A percentile compares a stretch with the other conserved stretches of the same genome.
Evolutionary conservation across 2,888 invertebrate species (phyloP).

Genomic region (Drosophila engyochracea): DNA sequence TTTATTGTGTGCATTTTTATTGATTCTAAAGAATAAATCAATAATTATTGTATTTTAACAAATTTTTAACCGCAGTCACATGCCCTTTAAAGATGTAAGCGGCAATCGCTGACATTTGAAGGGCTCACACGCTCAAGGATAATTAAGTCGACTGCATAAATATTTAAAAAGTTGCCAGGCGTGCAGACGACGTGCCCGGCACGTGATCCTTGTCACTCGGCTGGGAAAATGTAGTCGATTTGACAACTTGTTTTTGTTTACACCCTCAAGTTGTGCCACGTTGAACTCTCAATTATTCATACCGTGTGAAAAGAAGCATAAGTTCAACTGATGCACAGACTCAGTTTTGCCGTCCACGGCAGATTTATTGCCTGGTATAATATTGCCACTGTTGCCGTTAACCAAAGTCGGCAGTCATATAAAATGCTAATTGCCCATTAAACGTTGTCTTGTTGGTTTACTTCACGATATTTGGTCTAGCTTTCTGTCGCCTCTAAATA

Average conservation of each 20-base stretch:
- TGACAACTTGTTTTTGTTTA: slow-evolving; percentile 53
- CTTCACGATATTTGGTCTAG: neutral
- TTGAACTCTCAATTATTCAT: slow-evolving; percentile 46
- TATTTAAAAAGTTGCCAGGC: slow-evolving; percentile 60
- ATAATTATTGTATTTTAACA: neutral
- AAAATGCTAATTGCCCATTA: slow-evolving; percentile 52
- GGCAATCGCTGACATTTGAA: slow-evolving; percentile 33
- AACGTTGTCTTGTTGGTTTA: slow-evolving; percentile 19
- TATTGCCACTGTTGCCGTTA: slow-evolving; percentile 7
- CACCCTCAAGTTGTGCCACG: slow-evolving; percentile 25
- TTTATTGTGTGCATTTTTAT: neutral
- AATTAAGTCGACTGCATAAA: slow-evolving; percentile 55
- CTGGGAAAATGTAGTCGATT: slow-evolving; percentile 48
- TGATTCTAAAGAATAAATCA: neutral
- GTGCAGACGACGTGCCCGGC: slow-evolving; percentile 20
- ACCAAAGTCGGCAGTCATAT: neutral
- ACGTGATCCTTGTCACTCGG: slow-evolving; percentile 27
- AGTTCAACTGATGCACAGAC: slow-evolving; percentile 17
- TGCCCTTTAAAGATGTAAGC: neutral
- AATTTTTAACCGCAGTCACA: neutral
- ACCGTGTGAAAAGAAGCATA: slow-evolving; percentile 52
- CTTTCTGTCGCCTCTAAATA: slow-evolving; percentile 20
- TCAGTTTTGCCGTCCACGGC: slow-evolving; percentile 3
- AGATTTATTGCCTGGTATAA: slow-evolving; percentile 31
- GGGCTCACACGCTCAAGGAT: slow-evolving; percentile 40